Evolutionary conservation across 2,113 vertebrate species (phyloP), one percentile per base, ranked within the genome.

Genomic region (Aleadryas rufinucha): DNA sequence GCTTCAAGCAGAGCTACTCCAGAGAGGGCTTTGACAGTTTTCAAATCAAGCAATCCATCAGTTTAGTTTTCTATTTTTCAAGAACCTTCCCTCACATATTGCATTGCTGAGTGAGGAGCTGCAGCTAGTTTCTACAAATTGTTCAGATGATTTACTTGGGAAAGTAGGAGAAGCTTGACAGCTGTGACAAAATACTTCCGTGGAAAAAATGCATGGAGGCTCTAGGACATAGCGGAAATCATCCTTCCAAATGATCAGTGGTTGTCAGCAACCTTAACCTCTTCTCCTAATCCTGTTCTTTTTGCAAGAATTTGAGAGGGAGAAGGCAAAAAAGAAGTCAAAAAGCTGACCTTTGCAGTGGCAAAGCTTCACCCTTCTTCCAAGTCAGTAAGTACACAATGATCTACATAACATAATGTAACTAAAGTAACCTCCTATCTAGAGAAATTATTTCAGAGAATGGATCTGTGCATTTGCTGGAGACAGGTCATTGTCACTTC

Each of bases 121-220:
- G 83, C 86, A 95, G 83, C 50, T 89, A 63, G 61, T 92, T 95
- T 97, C 94, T 95, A 94, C 95, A 95, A 95, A 97, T 96, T 82
- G 86, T 82, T 89, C 14, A 61, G 84, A 76, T 3, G 8, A 19
- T 90, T 96, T 96, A 65, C 84, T 95, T 94, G 84, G 70, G 79
- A 95, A 94, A 39, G 74, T 79, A 85, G 66, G 35, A 41, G 10
- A 97, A 94, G 20, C 54, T 86, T 97, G 96, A 95, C 95, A 97
- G 65, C 70, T 53, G 44, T 95, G 97, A 97, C 33, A 11, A 80
- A 97, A 96, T 93, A 90, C 83, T 96, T 96, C 83, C 90, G 69
- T 33, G 37, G 89, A 72, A 90, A 97, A 97, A 98, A 97, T 64
- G 53, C 26, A 28, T 44, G 49, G 75, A 37, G 11, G 13, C 21